These are phyloP conservation scores for Gallinago stenura DNA, from an alignment of 2,797 vertebrate genomes.

Conservation along the genomic window DNA sequence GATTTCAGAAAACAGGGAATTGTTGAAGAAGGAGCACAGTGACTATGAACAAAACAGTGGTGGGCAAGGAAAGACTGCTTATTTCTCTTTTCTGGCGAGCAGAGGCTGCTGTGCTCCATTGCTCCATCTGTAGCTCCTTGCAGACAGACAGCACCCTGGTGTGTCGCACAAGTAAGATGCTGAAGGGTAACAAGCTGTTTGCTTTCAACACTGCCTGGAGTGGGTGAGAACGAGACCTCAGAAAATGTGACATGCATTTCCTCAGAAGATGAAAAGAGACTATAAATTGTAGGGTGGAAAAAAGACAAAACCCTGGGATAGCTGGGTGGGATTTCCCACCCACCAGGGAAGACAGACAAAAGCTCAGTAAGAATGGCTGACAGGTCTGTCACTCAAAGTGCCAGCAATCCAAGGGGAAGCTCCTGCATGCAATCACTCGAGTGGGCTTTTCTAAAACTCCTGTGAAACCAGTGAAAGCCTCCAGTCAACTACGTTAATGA, in stretches of 20 bases:
- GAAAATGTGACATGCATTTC: constrained; percentile 35
- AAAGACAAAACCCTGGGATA: constrained; percentile 13
- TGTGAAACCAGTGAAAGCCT: constrained; percentile 15
- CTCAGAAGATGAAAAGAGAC: constrained; percentile 43
- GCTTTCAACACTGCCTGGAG: constrained; percentile 50
- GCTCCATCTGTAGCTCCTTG: constrained; percentile 37
- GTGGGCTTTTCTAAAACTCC: neutral
- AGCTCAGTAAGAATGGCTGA: neutral
- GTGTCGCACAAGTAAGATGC: neutral
- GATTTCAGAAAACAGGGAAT: neutral
- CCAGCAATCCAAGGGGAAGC: neutral
- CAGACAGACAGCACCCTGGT: neutral
- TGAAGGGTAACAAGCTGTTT: constrained; percentile 52
- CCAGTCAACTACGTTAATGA: neutral
- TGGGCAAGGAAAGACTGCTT: neutral
- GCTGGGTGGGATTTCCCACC: constrained; percentile 59
- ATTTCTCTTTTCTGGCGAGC: neutral
- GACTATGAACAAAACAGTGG: neutral
- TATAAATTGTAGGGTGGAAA: constrained; percentile 23
- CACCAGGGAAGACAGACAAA: constrained; percentile 26
- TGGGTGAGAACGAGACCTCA: constrained; percentile 35
- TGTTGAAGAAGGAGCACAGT: neutral
- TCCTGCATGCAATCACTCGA: neutral
- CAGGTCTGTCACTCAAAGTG: neutral
- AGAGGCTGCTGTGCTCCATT: constrained; percentile 35